These are phyloP conservation scores for Hydrozoanthus tunicans DNA, from an alignment of 64 coral and sea anemone species.

Conservation along the genomic window DNA sequence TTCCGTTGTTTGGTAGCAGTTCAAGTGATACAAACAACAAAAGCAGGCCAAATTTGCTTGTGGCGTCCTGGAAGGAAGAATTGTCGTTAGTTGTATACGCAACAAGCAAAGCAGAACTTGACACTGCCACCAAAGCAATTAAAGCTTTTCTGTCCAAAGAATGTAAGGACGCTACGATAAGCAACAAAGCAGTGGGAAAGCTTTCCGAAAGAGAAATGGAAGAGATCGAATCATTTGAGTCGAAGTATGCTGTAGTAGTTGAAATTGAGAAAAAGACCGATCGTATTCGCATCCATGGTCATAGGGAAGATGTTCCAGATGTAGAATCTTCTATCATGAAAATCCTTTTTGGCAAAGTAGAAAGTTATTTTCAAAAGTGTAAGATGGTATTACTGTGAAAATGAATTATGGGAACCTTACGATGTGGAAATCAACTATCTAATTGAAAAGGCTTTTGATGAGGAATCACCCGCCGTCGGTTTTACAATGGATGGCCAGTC, in stretches of 20 bases:
- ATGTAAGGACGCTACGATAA: background rate
- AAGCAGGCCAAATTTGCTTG: background rate
- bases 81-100: background rate
- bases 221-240: background rate
- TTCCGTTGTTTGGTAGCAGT: background rate
- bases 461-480: background rate
- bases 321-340: conserved; percentile 6
- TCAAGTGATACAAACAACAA: background rate
- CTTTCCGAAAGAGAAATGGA: background rate
- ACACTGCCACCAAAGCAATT: background rate
- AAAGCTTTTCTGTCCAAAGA: background rate
- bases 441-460: background rate
- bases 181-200: background rate
- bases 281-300: background rate
- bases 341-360: conserved; percentile 4
- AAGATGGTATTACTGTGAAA: background rate
- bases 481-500: background rate
- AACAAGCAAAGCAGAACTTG: background rate
- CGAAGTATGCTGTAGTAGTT: background rate
- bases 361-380: background rate
- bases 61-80: background rate
- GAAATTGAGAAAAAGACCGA: background rate
- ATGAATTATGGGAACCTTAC: background rate
- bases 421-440: background rate
- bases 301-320: background rate